phyloP scores from a whole-genome alignment of 2,113 vertebrate species.

The Lamprologus sp. region DNA sequence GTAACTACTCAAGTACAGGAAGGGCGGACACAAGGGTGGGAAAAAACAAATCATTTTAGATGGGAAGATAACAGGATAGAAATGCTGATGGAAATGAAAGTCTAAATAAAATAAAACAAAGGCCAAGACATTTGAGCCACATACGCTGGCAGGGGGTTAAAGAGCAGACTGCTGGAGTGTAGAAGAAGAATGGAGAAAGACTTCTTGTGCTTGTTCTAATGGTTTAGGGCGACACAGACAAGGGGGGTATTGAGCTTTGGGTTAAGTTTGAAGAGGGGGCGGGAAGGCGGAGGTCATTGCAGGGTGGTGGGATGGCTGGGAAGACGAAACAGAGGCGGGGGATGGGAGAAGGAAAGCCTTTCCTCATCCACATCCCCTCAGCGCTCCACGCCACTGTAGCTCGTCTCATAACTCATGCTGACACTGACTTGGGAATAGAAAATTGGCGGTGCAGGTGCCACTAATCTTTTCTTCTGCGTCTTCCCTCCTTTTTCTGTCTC shows the following conservation, averaged over 20 bases:
- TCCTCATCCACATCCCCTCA: conserved; percentile 41
- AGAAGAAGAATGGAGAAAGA: conserved; percentile 35
- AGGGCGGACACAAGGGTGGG: neutral
- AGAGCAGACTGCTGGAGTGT: conserved; percentile 1
- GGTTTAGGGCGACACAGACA: conserved; percentile 32
- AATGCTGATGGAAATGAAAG: neutral
- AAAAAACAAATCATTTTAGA: neutral
- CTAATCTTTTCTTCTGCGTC: conserved; percentile 7
- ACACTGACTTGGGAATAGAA: conserved; percentile 17
- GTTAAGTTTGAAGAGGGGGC: conserved; percentile 32
- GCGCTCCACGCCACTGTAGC: neutral
- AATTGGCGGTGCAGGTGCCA: conserved; percentile 42
- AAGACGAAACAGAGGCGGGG: conserved; percentile 45
- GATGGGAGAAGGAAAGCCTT: conserved; percentile 35
- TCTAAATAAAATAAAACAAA: neutral
- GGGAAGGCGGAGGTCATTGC: conserved; percentile 30
- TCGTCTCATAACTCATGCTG: conserved; percentile 24
- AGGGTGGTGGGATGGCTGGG: neutral
- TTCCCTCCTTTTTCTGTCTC: neutral
- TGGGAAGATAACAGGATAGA: neutral
- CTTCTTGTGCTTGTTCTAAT: conserved; percentile 29
- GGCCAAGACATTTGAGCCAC: neutral
- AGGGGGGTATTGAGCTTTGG: conserved; percentile 47
- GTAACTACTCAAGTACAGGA: neutral
- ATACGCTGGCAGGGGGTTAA: neutral